Percentiles rank a stretch among this genome's conserved stretches.
Conservation (phyloP, 2,888 invertebrate species). For the Malthinus seriepunctatus region DNA sequence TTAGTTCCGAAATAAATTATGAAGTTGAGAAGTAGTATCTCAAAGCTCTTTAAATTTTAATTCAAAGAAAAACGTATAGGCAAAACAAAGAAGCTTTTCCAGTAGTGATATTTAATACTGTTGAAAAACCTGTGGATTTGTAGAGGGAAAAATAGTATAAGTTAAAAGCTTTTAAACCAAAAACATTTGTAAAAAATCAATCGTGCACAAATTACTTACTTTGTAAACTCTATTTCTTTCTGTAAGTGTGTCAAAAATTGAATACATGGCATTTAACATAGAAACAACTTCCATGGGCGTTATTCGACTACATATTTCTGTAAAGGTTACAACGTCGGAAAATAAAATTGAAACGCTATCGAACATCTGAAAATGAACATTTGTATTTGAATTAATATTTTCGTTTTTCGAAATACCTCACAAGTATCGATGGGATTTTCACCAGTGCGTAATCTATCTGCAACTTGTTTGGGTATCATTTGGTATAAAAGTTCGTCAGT, state of each 20-base stretch:
- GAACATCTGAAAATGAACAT: slow-evolving; percentile 75
- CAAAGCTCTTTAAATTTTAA: too few relatives aligned
- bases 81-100: too few relatives aligned
- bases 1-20: too few relatives aligned
- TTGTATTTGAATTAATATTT: background rate
- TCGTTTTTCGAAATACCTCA: slow-evolving; percentile 66
- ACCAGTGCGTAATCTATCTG: slow-evolving; percentile 90
- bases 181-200: too few relatives aligned
- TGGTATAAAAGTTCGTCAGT: slow-evolving; percentile 96
- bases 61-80: too few relatives aligned
- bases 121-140: background rate
- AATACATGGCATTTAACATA: slow-evolving; percentile 97
- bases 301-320: slow-evolving; percentile 94
- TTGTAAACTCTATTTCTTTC: slow-evolving; percentile 94
- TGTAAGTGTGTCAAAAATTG: slow-evolving; percentile 93
- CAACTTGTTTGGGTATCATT: slow-evolving; percentile 98
- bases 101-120: too few relatives aligned
- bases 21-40: too few relatives aligned
- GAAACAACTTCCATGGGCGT: slow-evolving; percentile 98
- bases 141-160: background rate
- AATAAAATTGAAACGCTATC: slow-evolving; percentile 95
- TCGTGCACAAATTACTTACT: slow-evolving; percentile 59
- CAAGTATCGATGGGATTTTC: slow-evolving; percentile 96
- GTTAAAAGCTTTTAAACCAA: background rate
- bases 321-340: slow-evolving; percentile 97